These are phyloP conservation scores for Orientallactaga sibirica DNA, from an alignment of 2,797 vertebrate species.

Conservation along the genomic window DNA sequence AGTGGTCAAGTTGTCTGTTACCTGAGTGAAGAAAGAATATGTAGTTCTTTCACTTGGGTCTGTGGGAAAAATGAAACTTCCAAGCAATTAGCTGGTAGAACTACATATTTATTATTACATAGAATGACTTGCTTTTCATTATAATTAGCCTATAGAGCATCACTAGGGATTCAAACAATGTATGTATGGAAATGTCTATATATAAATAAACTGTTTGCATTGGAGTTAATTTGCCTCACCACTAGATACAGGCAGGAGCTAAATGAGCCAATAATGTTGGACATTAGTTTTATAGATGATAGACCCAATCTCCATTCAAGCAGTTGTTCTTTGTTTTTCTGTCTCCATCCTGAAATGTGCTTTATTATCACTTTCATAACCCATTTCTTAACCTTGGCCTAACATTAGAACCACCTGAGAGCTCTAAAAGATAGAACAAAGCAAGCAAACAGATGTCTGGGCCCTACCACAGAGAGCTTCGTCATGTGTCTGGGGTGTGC, in stretches of 20 bases:
- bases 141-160: constrained; percentile 86
- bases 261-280: constrained; percentile 83
- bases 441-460: neutral
- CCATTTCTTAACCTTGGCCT: constrained; percentile 52
- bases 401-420: neutral
- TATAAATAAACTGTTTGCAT: constrained; percentile 83
- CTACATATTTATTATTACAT: constrained; percentile 75
- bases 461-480: constrained; percentile 40
- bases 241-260: constrained; percentile 69
- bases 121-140: constrained; percentile 84
- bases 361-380: constrained; percentile 61
- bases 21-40: neutral
- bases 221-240: constrained; percentile 82
- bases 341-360: constrained; percentile 67
- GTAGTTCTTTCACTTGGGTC: constrained; percentile 31
- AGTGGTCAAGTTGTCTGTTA: constrained; percentile 44
- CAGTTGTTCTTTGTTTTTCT: constrained; percentile 74
- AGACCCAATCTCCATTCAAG: constrained; percentile 72
- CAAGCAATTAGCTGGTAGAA: constrained; percentile 74
- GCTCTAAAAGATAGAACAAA: constrained; percentile 7
- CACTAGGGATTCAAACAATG: constrained; percentile 78
- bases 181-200: constrained; percentile 77
- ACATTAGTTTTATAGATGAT: constrained; percentile 85
- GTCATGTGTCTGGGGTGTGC: neutral
- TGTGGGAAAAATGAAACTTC: constrained; percentile 76